Evolutionary conservation across 2,888 invertebrate genomes (phyloP), one percentile per base, ranked within the genome.

Genomic region (Selenia dentaria): DNA sequence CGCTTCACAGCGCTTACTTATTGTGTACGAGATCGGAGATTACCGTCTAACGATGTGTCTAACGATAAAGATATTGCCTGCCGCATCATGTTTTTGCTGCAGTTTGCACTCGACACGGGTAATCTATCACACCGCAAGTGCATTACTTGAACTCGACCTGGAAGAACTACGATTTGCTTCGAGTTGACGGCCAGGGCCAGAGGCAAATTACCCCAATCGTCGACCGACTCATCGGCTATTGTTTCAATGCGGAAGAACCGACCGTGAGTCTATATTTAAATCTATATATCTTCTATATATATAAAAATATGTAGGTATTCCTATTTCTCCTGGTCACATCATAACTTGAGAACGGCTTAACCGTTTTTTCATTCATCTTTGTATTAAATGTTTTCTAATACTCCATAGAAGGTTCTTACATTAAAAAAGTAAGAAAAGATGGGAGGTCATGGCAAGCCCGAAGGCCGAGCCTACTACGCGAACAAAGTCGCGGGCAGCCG

Each of bases 101-200:
- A 63, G 65, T 70, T 73, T 64, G 64, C 59, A 51, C 59, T 67
- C 52, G 68, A 64, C 69, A 74, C 66, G 67, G 65, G 60, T 67
- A 70, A 82, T 84, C 77, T 67, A 80, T 83, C 82, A 78, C 59
- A 54, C 56, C 55, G 59, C 60, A 64, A 69, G 62, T 66, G 56
- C 66, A 64, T 65, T 67, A 67, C 50, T 48, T 42, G 53, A 53
- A 50, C 50, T 45, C 14, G 39, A 47, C 28, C 43, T 51, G 49
- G 47, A 67, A 36, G 65, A 66, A 65, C 66, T 63, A 59, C 61
- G 57, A 61, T 67, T 67, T 66, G 48, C 47, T 47, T 51, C 54
- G 25, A 12, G 38, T 12, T 35, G 36, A 47, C 29, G 36, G 20
- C 47, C 22, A 9, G 33, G 36, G 20, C 47, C 22, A 9, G 33